Base-by-base conservation (phyloP, 2,888 invertebrate species). In the Drosophila buzzatii region DNA sequence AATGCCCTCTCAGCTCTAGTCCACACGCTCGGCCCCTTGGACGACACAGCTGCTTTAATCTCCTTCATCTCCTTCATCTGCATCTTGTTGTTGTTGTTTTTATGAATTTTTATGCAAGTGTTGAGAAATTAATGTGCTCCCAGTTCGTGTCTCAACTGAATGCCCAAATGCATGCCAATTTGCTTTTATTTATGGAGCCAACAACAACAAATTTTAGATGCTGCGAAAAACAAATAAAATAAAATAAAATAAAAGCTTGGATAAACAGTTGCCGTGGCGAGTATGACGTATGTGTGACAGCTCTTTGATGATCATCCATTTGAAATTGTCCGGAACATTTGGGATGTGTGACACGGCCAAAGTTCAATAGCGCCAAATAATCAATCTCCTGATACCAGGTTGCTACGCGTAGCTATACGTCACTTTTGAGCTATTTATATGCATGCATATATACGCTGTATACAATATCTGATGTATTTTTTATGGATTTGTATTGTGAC, bases 51-150 rank as follows among this genome's bases (percentile, higher is more conserved):
- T 81, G 80, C 75, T 72, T 41, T 18, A 90, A 83, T 85, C 16
- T 27, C n/a, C 10, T 65, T 42, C 47, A 44, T 42, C 45, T 68
- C 2, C 20, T 2, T 20, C 20, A 20, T 20, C 20, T 20, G 20
- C 20, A 4, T 35, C 16, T 16, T 39, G 2, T 39, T 44, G 6
- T 10, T 64, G 23, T 37, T 90, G 88, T 82, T 82, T 85, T 85
- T 81, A 82, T 89, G 70, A 89, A 79, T 86, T 86, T 85, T 81
- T 70, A 79, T 87, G 82, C 90, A 90, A 89, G 90, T 90, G 85
- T 81, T 86, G 85, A 90, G 73, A 81, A 89, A 84, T 86, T 90
- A 89, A 86, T 86, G 89, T 76, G 71, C 85, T 85, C 68, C 67
- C 85, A 69, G 70, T 58, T 69, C 63, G 80, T 67, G 73, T 70